A percentile compares a stretch with the other conserved stretches of the same genome.
Evolutionary conservation across 23 tunicate species (phyloP).

Genomic region (Trididemnum clinides): DNA sequence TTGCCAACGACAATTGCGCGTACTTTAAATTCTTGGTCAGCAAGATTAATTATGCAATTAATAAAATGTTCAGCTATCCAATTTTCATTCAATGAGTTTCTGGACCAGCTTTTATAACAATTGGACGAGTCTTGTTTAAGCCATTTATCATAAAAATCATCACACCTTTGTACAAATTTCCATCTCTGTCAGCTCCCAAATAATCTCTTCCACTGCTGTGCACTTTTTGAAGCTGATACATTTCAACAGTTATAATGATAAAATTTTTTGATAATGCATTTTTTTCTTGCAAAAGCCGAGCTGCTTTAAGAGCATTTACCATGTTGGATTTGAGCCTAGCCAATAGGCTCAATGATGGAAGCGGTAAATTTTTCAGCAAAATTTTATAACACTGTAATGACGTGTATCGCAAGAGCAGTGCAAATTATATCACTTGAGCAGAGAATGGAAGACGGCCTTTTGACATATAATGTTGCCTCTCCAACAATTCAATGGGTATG

Average conservation of each 20-base stretch:
- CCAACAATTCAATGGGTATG: not conserved
- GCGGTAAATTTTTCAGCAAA: not conserved
- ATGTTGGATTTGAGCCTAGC: not conserved
- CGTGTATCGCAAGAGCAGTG: not conserved
- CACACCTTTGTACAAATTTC: not conserved
- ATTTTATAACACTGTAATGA: not conserved
- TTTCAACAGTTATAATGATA: constrained; percentile 5
- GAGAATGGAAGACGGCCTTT: not conserved
- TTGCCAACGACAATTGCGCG: not conserved
- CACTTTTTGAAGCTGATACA: not conserved
- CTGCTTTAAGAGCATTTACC: constrained; percentile 2
- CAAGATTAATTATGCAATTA: not conserved
- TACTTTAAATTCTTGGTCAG: not conserved
- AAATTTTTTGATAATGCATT: not conserved
- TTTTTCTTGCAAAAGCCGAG: not conserved
- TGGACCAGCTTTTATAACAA: constrained; percentile 2
- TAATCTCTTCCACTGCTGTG: constrained; percentile 2
- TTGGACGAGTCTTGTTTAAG: not conserved
- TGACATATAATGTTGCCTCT: not conserved
- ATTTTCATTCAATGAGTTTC: not conserved
- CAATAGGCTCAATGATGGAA: not conserved
- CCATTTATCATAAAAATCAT: constrained; percentile 6
- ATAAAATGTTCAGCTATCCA: not conserved
- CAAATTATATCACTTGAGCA: not conserved
- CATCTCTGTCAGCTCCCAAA: constrained; percentile 7